These are phyloP conservation scores for Zaprionus taronus DNA, from an alignment of 1,140 invertebrate species.

Conservation along the genomic window DNA sequence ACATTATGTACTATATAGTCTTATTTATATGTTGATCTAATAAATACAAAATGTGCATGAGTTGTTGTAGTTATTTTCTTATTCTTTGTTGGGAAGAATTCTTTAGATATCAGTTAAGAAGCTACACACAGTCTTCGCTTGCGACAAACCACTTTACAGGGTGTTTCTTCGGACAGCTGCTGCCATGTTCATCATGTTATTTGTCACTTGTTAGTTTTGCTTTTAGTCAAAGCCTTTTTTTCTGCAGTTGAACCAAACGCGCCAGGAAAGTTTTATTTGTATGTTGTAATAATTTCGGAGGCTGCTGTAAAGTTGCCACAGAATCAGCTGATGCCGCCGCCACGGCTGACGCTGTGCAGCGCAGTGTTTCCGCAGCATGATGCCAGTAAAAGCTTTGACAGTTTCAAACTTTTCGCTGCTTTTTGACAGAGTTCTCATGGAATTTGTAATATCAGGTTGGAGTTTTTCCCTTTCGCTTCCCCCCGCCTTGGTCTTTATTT, in stretches of 20 bases:
- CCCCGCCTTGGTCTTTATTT: background rate
- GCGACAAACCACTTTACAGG: background rate
- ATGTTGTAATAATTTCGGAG: constrained; percentile 48
- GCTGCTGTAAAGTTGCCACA: background rate
- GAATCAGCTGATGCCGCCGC: constrained; percentile 15
- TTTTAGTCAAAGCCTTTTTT: constrained; percentile 30
- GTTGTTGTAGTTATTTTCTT: too few species aligned
- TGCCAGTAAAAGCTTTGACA: constrained; percentile 38
- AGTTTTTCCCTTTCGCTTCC: background rate
- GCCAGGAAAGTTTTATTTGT: constrained; percentile 47
- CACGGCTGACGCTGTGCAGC: background rate
- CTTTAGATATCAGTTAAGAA: background rate
- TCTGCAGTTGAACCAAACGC: constrained; percentile 19
- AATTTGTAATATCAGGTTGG: constrained; percentile 23
- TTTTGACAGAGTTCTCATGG: constrained; percentile 17
- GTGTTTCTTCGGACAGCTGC: background rate
- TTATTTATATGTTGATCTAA: too few species aligned
- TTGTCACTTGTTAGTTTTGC: constrained; percentile 11
- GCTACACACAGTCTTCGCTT: background rate
- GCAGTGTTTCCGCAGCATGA: background rate
- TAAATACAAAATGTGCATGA: too few species aligned
- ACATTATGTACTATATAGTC: too few species aligned
- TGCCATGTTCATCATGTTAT: background rate
- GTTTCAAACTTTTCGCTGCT: constrained; percentile 21
- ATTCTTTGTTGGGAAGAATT: background rate